Evolutionary conservation across 1,140 invertebrate species (phyloP), one percentile per base, ranked within the genome.

Genomic region (Eueides isabella): DNA sequence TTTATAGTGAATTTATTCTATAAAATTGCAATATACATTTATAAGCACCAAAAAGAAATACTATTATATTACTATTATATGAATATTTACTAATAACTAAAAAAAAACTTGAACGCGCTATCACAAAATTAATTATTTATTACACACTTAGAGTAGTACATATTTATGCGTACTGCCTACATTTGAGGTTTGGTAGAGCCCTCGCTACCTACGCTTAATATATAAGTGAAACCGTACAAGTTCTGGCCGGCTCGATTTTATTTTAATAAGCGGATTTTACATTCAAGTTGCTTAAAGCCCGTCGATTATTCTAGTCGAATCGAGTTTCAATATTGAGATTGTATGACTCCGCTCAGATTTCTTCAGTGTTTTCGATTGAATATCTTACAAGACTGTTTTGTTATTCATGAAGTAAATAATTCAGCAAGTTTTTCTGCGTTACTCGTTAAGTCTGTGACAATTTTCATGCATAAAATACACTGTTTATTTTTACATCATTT

Each of bases 321-420:
- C 85, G 67, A 81, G 85, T 91, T 91, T 85, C 89, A 84, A 74
- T 87, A 88, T 88, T 89, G 86, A 89, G 85, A 89, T 83, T 84
- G 84, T 82, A 80, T 79, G 75, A 81, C 73, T 78, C 71, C 65
- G 68, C 81, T 91, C 88, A 74, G 73, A 81, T 91, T 89, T 55
- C 48, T 55, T 88, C 88, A 79, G 41, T 71, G 74, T 77, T 79
- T 73, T 61, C 71, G 71, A 67, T 61, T 67, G 64, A 67, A 65
- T 71, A 74, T 74, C 66, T 48, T 68, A 68, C 48, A 19, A 68
- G 61, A 29, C 55, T 41, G 71, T 67, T 62, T 38, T 23, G n/a
- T 62, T 73, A 63, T 73, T 73, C 55, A 73, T 63, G 26, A 48
- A 65, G 70, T 71, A 61, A 69, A 69, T 69, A 69, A 69, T 69